A percentile compares a stretch with the other conserved stretches of the same genome.
phyloP scores from a whole-genome alignment of 1,140 invertebrate genomes.

The Orchestia grillus region DNA sequence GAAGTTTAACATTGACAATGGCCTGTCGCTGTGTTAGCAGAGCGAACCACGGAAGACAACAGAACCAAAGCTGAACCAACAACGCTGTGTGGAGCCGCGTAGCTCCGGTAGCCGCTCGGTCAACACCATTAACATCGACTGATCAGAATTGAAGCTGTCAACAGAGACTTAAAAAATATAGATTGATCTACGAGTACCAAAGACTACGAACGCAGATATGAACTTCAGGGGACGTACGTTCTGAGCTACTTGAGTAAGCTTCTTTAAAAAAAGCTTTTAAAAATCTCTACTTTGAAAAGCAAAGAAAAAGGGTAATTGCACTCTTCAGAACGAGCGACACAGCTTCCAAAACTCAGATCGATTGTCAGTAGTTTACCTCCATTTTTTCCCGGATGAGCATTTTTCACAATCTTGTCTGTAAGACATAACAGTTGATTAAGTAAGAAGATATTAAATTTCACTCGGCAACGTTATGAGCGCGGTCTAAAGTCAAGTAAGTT shows the following conservation, averaged over 20 bases:
- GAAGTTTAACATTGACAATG: not conserved
- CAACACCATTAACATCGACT: constrained; percentile 49
- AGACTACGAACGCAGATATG: not conserved
- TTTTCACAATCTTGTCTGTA: not conserved
- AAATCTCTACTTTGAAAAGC: not conserved
- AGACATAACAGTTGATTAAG: not conserved
- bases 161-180: constrained; percentile 29
- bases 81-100: constrained; percentile 30
- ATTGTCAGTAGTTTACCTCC: not conserved
- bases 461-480: not conserved
- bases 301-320: not conserved
- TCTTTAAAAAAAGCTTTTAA: not conserved
- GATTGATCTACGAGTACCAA: constrained; percentile 4
- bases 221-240: not conserved
- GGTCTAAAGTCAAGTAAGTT: not conserved
- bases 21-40: not conserved
- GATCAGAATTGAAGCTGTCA: constrained; percentile 39
- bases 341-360: not conserved
- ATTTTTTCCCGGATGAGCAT: not conserved
- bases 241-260: not conserved
- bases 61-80: constrained; percentile 51
- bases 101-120: constrained; percentile 51
- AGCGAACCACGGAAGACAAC: not conserved
- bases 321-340: not conserved
- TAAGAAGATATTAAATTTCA: not conserved